Evolutionary conservation across 1,140 invertebrate species (phyloP).

Genomic region (Leguminivora glycinivorella): DNA sequence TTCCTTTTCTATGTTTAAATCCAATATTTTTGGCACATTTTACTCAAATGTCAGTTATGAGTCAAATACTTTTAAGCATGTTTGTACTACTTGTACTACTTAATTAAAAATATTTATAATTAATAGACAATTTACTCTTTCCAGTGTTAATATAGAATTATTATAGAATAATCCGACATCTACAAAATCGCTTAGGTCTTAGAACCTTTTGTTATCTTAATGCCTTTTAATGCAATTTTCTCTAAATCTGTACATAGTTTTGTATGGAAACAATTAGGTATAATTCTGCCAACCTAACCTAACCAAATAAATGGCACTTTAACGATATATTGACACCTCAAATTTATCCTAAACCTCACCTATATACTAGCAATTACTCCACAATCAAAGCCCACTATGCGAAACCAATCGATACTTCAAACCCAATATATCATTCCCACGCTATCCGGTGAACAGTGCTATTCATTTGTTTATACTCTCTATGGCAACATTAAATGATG

Average conservation of each 20-base stretch:
- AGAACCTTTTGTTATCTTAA: no score
- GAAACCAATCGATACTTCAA: slow-evolving; percentile 27
- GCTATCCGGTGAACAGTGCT: slow-evolving; percentile 40
- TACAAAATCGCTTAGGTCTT: no score
- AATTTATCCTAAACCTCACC: neutral
- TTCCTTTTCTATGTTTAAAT: no score
- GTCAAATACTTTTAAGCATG: no score
- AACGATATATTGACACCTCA: neutral
- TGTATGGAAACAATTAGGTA: neutral
- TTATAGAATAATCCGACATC: no score
- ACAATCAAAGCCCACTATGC: slow-evolving; percentile 23
- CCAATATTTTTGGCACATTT: no score
- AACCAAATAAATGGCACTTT: neutral
- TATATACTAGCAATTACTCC: slow-evolving; percentile 10
- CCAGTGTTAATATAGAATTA: no score
- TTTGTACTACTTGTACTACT: no score
- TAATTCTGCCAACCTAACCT: neutral
- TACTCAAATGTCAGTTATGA: no score
- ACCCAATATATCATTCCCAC: slow-evolving; percentile 63
- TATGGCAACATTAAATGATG: slow-evolving; percentile 44
- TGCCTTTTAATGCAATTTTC: neutral
- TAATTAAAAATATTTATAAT: no score
- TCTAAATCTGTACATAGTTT: neutral
- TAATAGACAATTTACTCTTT: no score
- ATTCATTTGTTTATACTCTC: slow-evolving; percentile 58